phyloP scores from a whole-genome alignment of 2,888 invertebrate species.

The Camponotus fellah region DNA sequence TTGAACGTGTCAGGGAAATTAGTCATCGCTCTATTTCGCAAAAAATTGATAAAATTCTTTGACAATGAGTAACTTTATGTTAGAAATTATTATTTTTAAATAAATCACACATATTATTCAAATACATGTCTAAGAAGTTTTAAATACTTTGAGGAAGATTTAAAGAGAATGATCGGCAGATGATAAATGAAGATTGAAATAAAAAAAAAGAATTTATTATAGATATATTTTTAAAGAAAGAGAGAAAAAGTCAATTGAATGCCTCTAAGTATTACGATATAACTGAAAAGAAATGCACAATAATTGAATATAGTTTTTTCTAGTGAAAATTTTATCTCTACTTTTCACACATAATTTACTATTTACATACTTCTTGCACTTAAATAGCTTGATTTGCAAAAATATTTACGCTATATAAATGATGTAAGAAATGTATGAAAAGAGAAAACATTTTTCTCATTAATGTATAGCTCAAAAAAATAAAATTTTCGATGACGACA shows the following conservation, averaged over 20 bases:
- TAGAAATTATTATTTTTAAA: neutral
- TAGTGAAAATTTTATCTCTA: neutral
- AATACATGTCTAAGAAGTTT: neutral
- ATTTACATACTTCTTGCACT: neutral
- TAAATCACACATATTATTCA: neutral
- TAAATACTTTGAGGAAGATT: neutral
- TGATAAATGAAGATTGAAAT: slow-evolving; percentile 51
- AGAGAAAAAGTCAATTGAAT: neutral
- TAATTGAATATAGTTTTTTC: neutral
- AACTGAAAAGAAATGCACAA: neutral
- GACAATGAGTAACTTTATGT: neutral
- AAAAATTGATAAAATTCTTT: neutral
- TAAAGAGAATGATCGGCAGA: slow-evolving; percentile 37
- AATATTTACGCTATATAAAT: neutral
- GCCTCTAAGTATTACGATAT: neutral
- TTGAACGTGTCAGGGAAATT: slow-evolving; percentile 72
- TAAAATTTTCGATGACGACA: slow-evolving; percentile 57
- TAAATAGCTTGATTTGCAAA: neutral
- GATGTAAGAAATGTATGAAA: neutral
- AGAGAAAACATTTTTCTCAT: neutral
- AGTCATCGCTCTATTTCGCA: slow-evolving; percentile 36
- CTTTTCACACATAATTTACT: neutral
- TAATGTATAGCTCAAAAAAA: neutral
- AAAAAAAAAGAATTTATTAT: slow-evolving; percentile 68
- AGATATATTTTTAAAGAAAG: neutral